Evolutionary conservation across 2,888 invertebrate species (phyloP).

Genomic region (Athalia rosae): DNA sequence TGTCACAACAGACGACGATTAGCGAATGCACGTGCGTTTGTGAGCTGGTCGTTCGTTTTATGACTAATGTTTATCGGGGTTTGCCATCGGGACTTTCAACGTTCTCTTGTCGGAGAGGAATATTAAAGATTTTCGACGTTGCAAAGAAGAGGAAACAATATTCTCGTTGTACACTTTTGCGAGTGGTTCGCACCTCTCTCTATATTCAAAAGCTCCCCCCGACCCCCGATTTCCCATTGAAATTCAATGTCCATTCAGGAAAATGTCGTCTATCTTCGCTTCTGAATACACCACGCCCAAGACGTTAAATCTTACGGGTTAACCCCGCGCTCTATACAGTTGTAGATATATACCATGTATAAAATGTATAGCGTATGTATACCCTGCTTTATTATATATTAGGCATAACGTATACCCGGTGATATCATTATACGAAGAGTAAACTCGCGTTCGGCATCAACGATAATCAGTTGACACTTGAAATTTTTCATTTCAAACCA

Average conservation of each 20-base stretch:
- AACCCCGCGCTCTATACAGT: conserved; percentile 51
- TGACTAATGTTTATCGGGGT: conserved; percentile 1
- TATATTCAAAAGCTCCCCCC: conserved; percentile 6
- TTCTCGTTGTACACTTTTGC: conserved; percentile 6
- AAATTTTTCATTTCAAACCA: too few species aligned
- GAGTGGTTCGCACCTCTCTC: conserved; percentile 1
- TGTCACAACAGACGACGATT: not conserved
- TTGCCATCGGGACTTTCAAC: not conserved
- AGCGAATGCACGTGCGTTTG: not conserved
- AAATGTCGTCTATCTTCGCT: conserved; percentile 64
- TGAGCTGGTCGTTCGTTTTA: not conserved
- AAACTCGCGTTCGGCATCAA: too few species aligned
- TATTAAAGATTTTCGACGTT: not conserved
- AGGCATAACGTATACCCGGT: conserved; percentile 15
- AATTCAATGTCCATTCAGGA: conserved; percentile 65
- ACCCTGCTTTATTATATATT: conserved; percentile 8
- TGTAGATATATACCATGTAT: conserved; percentile 36
- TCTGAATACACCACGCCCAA: conserved; percentile 53
- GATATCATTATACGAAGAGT: conserved; percentile 18
- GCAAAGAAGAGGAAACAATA: not conserved
- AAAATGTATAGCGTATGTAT: conserved; percentile 5
- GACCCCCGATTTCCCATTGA: conserved; percentile 60
- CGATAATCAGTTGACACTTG: too few species aligned
- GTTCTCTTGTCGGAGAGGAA: not conserved
- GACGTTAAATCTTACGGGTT: conserved; percentile 59